Evolutionary conservation across 2,113 vertebrate species (phyloP).

Genomic region (Strix aluco): DNA sequence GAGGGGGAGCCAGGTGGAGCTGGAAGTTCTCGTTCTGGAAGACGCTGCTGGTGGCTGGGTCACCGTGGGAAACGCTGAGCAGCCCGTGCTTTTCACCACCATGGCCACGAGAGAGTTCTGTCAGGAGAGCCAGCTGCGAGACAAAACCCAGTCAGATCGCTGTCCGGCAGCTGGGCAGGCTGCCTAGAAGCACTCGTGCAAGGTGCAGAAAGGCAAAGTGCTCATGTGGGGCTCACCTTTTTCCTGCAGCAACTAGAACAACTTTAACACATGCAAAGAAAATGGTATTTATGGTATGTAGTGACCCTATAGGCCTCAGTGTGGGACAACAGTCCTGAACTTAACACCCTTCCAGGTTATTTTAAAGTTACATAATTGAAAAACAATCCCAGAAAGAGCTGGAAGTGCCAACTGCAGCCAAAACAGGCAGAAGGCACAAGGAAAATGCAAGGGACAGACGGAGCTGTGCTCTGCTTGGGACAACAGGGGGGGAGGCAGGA

Average conservation of each 20-base stretch:
- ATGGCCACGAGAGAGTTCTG: constrained; percentile 81
- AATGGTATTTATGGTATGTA: not conserved
- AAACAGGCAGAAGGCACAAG: not conserved
- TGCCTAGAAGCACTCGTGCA: not conserved
- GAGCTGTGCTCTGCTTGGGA: accelerated
- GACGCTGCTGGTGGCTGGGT: constrained; percentile 74
- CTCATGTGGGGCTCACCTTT: accelerated
- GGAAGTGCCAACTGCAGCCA: not conserved
- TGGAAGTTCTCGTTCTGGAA: constrained; percentile 89
- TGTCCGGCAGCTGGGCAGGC: not conserved
- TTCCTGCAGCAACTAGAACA: not conserved
- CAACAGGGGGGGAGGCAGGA: accelerated
- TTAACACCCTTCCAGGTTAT: not conserved
- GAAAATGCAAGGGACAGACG: not conserved
- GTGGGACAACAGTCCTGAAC: not conserved
- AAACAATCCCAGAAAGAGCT: not conserved
- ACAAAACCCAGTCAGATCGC: not conserved
- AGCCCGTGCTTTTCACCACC: constrained; percentile 76
- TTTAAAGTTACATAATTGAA: not conserved
- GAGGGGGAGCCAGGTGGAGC: constrained; percentile 88
- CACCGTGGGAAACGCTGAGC: constrained; percentile 73
- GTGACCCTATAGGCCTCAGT: accelerated
- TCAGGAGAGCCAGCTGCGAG: constrained; percentile 88
- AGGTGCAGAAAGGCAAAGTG: not conserved
- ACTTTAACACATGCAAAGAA: not conserved